phyloP scores from a whole-genome alignment of 2,113 vertebrate genomes.

The Tyrannus savana region DNA sequence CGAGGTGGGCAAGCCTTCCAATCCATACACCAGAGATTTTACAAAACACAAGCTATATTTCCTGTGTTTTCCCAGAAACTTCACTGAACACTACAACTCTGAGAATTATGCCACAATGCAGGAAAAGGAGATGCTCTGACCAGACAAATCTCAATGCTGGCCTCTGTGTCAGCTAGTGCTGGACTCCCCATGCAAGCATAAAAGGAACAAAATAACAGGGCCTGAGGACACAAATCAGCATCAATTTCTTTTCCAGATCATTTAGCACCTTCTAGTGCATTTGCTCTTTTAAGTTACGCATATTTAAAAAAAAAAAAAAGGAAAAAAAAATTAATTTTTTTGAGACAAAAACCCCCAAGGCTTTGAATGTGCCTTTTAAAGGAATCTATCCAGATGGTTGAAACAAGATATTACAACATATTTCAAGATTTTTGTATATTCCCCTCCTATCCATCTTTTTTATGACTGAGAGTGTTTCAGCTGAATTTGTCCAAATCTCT shows the following conservation, averaged over 20 bases:
- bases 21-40: not conserved
- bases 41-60: not conserved
- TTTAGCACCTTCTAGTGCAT: not conserved
- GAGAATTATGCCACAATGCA: not conserved
- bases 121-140: not conserved
- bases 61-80: not conserved
- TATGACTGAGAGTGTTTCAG: conserved; percentile 15
- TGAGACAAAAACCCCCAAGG: not conserved
- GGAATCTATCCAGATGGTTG: not conserved
- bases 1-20: not conserved
- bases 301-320: not conserved
- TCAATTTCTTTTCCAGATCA: not conserved
- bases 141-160: not conserved
- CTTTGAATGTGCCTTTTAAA: not conserved
- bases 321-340: not conserved
- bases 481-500: conserved; percentile 36
- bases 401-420: conserved; percentile 24
- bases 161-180: not conserved
- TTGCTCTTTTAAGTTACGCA: not conserved
- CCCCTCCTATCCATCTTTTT: conserved; percentile 44
- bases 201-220: not conserved
- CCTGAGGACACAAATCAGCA: not conserved
- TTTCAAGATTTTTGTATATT: not conserved
- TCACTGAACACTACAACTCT: not conserved
- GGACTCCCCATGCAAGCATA: not conserved